phyloP scores from a whole-genome alignment of 2,888 invertebrate species.

The Auanema sp. region DNA sequence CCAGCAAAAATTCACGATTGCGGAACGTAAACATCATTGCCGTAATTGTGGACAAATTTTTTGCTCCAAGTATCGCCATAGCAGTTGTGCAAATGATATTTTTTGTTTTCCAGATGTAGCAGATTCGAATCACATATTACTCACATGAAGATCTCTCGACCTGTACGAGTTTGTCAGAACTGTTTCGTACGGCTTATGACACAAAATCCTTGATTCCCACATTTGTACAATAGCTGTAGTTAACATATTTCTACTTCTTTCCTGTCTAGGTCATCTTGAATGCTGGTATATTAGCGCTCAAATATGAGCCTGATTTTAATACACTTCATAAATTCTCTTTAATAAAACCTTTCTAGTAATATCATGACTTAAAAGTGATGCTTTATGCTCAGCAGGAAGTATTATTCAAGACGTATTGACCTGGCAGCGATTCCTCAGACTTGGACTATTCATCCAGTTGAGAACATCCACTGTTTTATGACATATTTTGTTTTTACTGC shows the following conservation, averaged over 20 bases:
- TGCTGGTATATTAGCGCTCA: too few species aligned
- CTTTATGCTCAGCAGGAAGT: too few species aligned
- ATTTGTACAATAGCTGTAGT: too few species aligned
- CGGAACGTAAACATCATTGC: conserved; percentile 94
- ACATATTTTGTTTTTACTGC: too few species aligned
- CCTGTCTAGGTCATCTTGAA: neutral
- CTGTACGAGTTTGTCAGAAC: conserved; percentile 90
- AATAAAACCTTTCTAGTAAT: too few species aligned
- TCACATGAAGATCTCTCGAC: conserved; percentile 85
- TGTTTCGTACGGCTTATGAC: conserved; percentile 73
- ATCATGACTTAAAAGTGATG: too few species aligned
- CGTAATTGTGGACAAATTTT: conserved; percentile 95
- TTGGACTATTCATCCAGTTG: too few species aligned
- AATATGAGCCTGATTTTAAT: too few species aligned
- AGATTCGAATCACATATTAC: conserved; percentile 94
- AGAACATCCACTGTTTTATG: too few species aligned
- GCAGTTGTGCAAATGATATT: neutral
- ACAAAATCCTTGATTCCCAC: conserved; percentile 11
- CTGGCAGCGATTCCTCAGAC: too few species aligned
- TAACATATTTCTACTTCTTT: neutral
- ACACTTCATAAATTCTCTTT: too few species aligned
- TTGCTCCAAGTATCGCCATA: conserved; percentile 77
- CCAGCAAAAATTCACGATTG: conserved; percentile 83
- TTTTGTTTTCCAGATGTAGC: conserved; percentile 74
- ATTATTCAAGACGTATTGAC: too few species aligned